Evolutionary conservation across 2,888 invertebrate genomes (phyloP), one percentile per base, ranked within the genome.

Genomic region (Laspeyria flexula): DNA sequence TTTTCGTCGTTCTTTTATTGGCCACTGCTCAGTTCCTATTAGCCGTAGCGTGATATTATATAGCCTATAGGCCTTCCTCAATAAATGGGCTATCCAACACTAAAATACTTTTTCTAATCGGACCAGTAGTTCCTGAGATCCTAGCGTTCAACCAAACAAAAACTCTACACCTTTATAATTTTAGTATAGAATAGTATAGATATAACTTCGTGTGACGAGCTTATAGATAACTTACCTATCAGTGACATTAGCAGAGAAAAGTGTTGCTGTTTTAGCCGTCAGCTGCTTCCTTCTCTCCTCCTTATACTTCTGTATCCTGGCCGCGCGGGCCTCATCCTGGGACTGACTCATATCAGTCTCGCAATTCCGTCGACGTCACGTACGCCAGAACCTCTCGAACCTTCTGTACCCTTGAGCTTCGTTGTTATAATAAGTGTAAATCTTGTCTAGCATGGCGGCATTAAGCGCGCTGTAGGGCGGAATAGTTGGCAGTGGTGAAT

Each of bases 261-360:
- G 93, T 51, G 88, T 85, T 31, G 90, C 90, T 40, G 91, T 90
- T 68, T 93, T 94, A n/a, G 94, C 93, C 30, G 94, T 95, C 55
- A 96, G 86, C 81, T 96, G 95, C 70, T 93, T 94, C 55, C 95
- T 92, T 46, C 96, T 90, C 77, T 96, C 95, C 73, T 96, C 96
- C 80, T 96, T 96, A 84, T 96, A 96, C 69, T 94, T 93, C 70
- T 94, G 94, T 72, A 96, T 95, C 77, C 96, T 91, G 83, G 94
- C 94, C 77, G 93, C 92, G 62, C 93, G 86, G 79, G 88, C 92
- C 80, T 92, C 93, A 65, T 93, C 92, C 56, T 82, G 85, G 53
- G 88, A 77, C 69, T 83, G 83, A 61, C 79, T 91, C 91, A 92
- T 92, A 55, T 73, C 81, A 76, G 68, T 67, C 54, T 70, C 75